Conservation (phyloP, 2,113 vertebrate species). For the Herpailurus yagouaroundi region DNA sequence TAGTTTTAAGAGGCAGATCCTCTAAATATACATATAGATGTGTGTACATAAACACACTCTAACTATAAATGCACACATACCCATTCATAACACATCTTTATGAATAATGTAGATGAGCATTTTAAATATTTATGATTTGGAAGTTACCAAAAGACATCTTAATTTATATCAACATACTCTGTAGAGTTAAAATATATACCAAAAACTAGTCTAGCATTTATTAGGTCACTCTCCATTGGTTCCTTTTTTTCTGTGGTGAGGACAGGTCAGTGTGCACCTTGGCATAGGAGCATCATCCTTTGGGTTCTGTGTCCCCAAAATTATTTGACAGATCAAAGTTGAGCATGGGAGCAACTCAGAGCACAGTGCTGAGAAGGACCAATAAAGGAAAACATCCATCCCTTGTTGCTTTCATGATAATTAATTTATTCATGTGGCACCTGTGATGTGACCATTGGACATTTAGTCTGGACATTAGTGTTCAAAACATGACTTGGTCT, state of each 20-base stretch:
- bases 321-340: not conserved
- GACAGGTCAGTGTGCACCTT: not conserved
- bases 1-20: not conserved
- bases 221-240: not conserved
- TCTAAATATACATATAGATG: not conserved
- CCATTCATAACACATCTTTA: not conserved
- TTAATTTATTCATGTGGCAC: not conserved
- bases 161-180: not conserved
- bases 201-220: not conserved
- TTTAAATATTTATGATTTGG: slow-evolving; percentile 51
- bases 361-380: not conserved
- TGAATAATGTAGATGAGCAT: not conserved
- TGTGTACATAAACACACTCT: not conserved
- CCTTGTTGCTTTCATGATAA: not conserved
- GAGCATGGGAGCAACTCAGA: not conserved
- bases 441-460: not conserved
- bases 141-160: slow-evolving; percentile 11
- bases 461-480: not conserved
- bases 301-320: not conserved
- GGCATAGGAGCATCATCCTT: not conserved
- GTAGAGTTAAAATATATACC: not conserved
- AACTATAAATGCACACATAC: not conserved
- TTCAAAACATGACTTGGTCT: not conserved
- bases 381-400: not conserved
- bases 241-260: not conserved